A percentile compares a stretch with the other conserved stretches of the same genome.
Conservation (phyloP, 2,113 vertebrate species). For the Puntigrus tetrazona region DNA sequence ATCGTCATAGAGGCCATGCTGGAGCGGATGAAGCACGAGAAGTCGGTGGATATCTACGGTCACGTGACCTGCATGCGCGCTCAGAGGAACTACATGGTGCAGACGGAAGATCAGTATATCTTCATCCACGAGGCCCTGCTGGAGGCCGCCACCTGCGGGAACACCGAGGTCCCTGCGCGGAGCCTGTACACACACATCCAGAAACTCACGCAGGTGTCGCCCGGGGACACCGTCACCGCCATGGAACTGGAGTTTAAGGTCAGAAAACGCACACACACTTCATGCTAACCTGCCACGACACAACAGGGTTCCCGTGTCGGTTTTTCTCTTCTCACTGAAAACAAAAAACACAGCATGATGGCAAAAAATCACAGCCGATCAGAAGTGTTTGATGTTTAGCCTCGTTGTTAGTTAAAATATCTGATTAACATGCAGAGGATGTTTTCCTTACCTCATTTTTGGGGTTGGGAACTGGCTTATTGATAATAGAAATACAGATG, state of each 20-base stretch:
- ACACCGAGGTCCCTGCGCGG: conserved; percentile 89
- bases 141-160: conserved; percentile 87
- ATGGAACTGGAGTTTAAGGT: conserved; percentile 99
- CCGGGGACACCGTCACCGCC: conserved; percentile 84
- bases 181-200: conserved; percentile 93
- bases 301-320: background rate
- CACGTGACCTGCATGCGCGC: conserved; percentile 95
- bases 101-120: conserved; percentile 96
- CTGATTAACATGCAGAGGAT: no score
- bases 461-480: background rate
- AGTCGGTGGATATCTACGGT: conserved; percentile 91
- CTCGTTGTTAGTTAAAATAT: no score
- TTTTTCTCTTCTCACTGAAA: background rate
- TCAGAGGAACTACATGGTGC: conserved; percentile 98
- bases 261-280: conserved; percentile 37
- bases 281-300: background rate
- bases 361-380: background rate
- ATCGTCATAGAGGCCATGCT: conserved; percentile 95
- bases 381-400: background rate
- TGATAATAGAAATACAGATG: background rate
- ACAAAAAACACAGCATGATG: background rate
- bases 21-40: conserved; percentile 93
- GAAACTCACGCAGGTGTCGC: conserved; percentile 86
- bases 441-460: background rate
- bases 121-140: conserved; percentile 95